Percentiles rank a stretch among this genome's conserved stretches.
Evolutionary conservation across 2,888 invertebrate genomes (phyloP).

Genomic region (Mythimna pallens): DNA sequence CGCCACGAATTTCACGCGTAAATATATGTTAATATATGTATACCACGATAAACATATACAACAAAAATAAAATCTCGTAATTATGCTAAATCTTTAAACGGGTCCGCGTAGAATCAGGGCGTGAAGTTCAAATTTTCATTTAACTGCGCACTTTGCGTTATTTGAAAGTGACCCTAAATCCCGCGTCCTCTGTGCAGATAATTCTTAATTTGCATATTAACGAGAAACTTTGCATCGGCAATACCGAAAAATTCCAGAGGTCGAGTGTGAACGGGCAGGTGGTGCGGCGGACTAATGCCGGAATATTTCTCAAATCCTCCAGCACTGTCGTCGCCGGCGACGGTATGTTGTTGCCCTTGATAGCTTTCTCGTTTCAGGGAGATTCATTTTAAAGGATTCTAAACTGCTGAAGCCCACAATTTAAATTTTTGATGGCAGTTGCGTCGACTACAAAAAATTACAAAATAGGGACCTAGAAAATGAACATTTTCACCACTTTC

Average conservation of each 20-base stretch:
- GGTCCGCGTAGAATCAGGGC: slow-evolving; percentile 80
- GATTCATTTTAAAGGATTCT: slow-evolving; percentile 53
- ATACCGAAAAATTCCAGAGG: slow-evolving; percentile 86
- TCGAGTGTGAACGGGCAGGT: slow-evolving; percentile 87
- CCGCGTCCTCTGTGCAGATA: slow-evolving; percentile 83
- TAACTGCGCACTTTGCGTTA: slow-evolving; percentile 76
- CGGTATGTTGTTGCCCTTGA: slow-evolving; percentile 67
- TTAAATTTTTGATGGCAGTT: slow-evolving; percentile 25
- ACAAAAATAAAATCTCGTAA: slow-evolving; percentile 80
- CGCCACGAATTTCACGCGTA: slow-evolving; percentile 75
- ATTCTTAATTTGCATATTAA: slow-evolving; percentile 90
- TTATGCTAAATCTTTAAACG: slow-evolving; percentile 86
- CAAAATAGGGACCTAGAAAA: background rate
- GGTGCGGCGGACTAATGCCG: slow-evolving; percentile 76
- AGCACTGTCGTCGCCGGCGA: slow-evolving; percentile 60
- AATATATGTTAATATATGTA: slow-evolving; percentile 80
- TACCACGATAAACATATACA: slow-evolving; percentile 76
- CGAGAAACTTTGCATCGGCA: slow-evolving; percentile 88
- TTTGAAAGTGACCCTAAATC: slow-evolving; percentile 84
- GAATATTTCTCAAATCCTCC: slow-evolving; percentile 80
- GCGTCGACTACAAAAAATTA: background rate
- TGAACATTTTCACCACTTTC: background rate
- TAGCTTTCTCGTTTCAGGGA: slow-evolving; percentile 64
- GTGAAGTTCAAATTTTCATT: slow-evolving; percentile 83
- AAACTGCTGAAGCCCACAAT: slow-evolving; percentile 17